Conservation (phyloP, 2,113 vertebrate species). For the Callospermophilus lateralis region DNA sequence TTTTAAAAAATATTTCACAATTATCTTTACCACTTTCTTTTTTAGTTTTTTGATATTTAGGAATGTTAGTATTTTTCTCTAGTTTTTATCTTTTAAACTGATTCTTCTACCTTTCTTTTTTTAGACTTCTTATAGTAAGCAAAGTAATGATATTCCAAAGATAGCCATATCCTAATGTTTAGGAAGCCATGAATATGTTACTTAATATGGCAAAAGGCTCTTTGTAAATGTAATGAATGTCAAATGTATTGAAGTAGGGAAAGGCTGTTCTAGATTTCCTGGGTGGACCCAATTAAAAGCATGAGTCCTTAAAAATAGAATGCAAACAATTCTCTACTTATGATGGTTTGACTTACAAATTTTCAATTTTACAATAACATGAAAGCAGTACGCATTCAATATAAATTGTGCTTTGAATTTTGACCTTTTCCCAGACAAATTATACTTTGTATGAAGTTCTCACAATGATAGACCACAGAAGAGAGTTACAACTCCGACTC, state of each 20-base stretch:
- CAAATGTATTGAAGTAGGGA: not conserved
- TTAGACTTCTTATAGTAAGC: not conserved
- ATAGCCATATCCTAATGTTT: not conserved
- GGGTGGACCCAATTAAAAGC: not conserved
- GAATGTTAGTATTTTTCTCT: not conserved
- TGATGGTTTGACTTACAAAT: not conserved
- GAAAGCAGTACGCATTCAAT: not conserved
- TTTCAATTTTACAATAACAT: not conserved
- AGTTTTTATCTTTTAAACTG: not conserved
- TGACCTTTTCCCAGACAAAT: not conserved
- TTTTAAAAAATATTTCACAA: not conserved
- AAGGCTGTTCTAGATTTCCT: not conserved
- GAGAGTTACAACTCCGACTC: no score
- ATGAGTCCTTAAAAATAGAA: not conserved
- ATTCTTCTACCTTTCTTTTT: not conserved
- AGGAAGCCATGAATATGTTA: not conserved
- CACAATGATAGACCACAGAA: no score
- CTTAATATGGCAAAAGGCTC: not conserved
- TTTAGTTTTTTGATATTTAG: not conserved
- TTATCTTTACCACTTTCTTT: not conserved
- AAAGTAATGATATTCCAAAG: not conserved
- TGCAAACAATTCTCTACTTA: not conserved
- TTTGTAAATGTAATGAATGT: not conserved
- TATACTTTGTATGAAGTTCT: no score
- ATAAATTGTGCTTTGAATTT: not conserved